A percentile compares a stretch with the other conserved stretches of the same genome.
These are phyloP conservation scores for Chrysemys picta DNA, from an alignment of 2,113 vertebrate species.

Conservation along the genomic window DNA sequence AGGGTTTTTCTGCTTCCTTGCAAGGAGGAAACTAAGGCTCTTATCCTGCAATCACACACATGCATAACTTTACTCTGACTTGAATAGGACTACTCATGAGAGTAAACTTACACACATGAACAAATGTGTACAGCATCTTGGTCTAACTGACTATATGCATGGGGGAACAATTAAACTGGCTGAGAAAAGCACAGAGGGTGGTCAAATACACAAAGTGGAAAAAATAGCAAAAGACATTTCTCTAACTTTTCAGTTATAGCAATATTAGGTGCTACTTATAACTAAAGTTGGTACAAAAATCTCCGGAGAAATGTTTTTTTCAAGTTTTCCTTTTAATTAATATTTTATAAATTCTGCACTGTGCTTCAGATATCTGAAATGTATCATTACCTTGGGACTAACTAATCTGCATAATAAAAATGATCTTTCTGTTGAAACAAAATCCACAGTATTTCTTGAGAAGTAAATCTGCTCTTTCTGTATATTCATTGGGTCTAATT, in stretches of 20 bases:
- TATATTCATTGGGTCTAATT: constrained; percentile 43
- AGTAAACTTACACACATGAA: background rate
- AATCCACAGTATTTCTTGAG: background rate
- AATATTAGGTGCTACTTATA: background rate
- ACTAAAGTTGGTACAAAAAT: background rate
- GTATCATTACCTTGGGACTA: background rate
- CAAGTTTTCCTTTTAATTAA: constrained; percentile 9
- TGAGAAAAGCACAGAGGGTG: background rate
- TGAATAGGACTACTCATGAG: background rate
- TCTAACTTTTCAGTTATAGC: background rate
- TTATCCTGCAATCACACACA: background rate
- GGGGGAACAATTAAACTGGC: background rate
- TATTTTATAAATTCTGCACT: background rate
- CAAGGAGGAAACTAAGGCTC: background rate
- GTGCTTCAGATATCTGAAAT: background rate
- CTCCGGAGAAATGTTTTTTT: background rate
- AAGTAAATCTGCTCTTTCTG: background rate
- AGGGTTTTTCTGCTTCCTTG: background rate
- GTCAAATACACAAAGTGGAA: background rate
- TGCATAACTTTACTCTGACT: background rate
- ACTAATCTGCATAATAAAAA: background rate
- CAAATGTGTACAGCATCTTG: background rate
- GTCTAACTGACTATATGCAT: background rate
- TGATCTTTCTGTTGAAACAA: background rate
- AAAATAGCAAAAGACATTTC: background rate